A percentile compares a stretch with the other conserved stretches of the same genome.
phyloP scores from a whole-genome alignment of 2,888 invertebrate genomes.

The Metopia argyrocephala region DNA sequence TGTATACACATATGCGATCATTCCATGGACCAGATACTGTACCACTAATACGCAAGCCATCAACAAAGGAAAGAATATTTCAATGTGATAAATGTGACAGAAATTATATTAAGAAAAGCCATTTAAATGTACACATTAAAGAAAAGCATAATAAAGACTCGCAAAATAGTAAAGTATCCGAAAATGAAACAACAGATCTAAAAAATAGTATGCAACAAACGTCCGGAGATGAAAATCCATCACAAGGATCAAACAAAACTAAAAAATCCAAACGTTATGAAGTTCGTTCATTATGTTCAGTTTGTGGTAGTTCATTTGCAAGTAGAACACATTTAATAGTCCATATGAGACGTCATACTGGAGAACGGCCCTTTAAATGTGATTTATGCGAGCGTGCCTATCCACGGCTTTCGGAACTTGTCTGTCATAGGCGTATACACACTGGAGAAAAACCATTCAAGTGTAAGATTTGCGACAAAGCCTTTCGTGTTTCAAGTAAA shows the following conservation, averaged over 20 bases:
- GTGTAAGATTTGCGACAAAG: conserved; percentile 55
- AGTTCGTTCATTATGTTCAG: conserved; percentile 69
- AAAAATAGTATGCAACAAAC: neutral
- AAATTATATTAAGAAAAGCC: conserved; percentile 74
- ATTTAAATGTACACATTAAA: conserved; percentile 71
- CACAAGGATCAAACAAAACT: neutral
- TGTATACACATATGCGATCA: conserved; percentile 80
- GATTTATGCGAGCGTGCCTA: conserved; percentile 53
- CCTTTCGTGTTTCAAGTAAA: conserved; percentile 56
- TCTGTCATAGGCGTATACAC: conserved; percentile 55
- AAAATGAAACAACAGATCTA: neutral
- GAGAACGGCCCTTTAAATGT: conserved; percentile 58
- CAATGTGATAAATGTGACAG: conserved; percentile 72
- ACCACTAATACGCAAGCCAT: conserved; percentile 40
- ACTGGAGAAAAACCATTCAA: conserved; percentile 59
- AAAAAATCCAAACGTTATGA: conserved; percentile 31
- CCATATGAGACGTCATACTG: conserved; percentile 56
- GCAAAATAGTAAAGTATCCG: neutral
- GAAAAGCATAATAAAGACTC: conserved; percentile 66
- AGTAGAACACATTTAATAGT: conserved; percentile 50
- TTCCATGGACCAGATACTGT: conserved; percentile 55
- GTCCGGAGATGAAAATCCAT: neutral
- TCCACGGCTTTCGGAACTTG: conserved; percentile 48
- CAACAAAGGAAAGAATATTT: conserved; percentile 74
- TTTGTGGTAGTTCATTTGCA: conserved; percentile 56